Evolutionary conservation across 2,113 vertebrate genomes (phyloP), one percentile per base, ranked within the genome.

Genomic region (Eleginops maclovinus): DNA sequence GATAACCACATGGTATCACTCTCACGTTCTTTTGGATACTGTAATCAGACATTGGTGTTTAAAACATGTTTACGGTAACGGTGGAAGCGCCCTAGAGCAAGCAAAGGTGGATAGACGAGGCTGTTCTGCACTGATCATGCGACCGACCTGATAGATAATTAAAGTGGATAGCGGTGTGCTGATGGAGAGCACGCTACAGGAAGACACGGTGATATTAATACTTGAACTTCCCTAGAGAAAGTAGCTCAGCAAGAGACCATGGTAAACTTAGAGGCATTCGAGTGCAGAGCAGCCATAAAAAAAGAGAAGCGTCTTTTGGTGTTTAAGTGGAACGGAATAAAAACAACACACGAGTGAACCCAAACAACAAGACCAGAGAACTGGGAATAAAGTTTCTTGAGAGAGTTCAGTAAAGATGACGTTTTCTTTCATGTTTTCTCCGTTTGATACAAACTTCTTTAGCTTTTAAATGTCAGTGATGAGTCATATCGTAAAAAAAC

Each of bases 111-210:
- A 49, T 12, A 19, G 46, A 77, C 56, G 26, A 63, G 46, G n/a
- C 21, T 19, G 19, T 13, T 72, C 28, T 41, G 72, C 2, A 31
- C 15, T 58, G 41, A 58, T n/a, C 31, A 36, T 61, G 36, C 51
- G n/a, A 24, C 64, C 67, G 75, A 82, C 68, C 54, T 60, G 26
- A 72, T 41, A 59, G 59, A 21, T 58, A 62, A 62, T 73, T 64
- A 58, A 6, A 28, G 28, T 28, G 74, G 72, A 84, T 64, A 70
- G 80, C 16, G 70, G 54, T 36, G 47, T 14, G 50, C 46, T 8
- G 49, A n/a, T 71, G 53, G 54, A 58, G 31, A 78, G 53, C 59
- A 56, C 22, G 58, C 8, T 17, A 19, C 26, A 31, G 41, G 58
- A 75, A 24, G n/a, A 40, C 76, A 61, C 16, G 61, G 41, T 28